phyloP scores from a whole-genome alignment of 1,140 invertebrate genomes.

The Ceratoteleas bidentatus region DNA sequence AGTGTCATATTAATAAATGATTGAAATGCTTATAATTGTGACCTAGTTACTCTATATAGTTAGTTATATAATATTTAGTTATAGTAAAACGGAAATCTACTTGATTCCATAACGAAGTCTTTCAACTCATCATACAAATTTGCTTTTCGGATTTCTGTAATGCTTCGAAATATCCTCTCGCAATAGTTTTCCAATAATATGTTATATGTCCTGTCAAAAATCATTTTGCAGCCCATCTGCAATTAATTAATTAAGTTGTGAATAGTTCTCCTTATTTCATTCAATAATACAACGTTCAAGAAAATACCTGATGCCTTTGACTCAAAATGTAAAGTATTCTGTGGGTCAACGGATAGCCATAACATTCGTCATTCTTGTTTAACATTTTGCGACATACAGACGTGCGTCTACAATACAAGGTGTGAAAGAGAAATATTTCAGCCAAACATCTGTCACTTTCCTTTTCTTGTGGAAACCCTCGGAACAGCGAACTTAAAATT shows the following conservation, averaged over 20 bases:
- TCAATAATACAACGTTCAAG: background rate
- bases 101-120: slow-evolving; percentile 76
- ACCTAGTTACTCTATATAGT: no score
- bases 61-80: no score
- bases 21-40: no score
- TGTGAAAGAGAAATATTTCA: slow-evolving; percentile 37
- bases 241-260: background rate
- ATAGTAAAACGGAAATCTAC: slow-evolving; percentile 52
- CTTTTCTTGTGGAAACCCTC: slow-evolving; percentile 71
- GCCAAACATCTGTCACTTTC: slow-evolving; percentile 74
- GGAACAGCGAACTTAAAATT: slow-evolving; percentile 49
- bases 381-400: slow-evolving; percentile 67
- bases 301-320: slow-evolving; percentile 25
- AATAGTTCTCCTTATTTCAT: background rate
- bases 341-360: slow-evolving; percentile 77
- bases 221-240: slow-evolving; percentile 64
- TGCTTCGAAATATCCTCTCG: slow-evolving; percentile 69
- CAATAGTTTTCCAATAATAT: slow-evolving; percentile 70
- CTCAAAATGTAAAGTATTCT: slow-evolving; percentile 61
- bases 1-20: no score
- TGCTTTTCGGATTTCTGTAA: slow-evolving; percentile 67
- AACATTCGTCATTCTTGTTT: slow-evolving; percentile 50
- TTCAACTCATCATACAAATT: slow-evolving; percentile 66
- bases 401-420: slow-evolving; percentile 1
- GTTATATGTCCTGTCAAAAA: slow-evolving; percentile 12